Conservation (phyloP, 1,140 invertebrate genomes). For the Zaprionus nigranus region DNA sequence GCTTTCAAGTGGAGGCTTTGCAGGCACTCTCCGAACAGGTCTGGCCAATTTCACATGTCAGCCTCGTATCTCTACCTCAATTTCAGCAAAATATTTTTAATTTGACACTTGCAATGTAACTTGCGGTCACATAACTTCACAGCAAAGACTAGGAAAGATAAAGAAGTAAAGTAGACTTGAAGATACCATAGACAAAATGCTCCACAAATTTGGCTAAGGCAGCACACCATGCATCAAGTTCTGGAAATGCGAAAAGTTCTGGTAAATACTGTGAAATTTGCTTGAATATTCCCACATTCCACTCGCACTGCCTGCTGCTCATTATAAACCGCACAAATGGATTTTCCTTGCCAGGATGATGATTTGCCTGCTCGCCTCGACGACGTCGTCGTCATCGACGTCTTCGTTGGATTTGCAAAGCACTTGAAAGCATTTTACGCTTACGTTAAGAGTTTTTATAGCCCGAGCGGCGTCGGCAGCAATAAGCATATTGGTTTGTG, state of each 20-base stretch:
- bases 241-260: too few relatives aligned
- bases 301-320: slow-evolving; percentile 37
- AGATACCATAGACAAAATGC: not conserved
- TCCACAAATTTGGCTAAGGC: too few relatives aligned
- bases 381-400: not conserved
- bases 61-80: slow-evolving; percentile 18
- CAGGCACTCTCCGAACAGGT: not conserved
- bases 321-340: slow-evolving; percentile 53
- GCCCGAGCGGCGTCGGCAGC: slow-evolving; percentile 53
- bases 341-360: slow-evolving; percentile 29
- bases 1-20: slow-evolving; percentile 9
- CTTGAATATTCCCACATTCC: not conserved
- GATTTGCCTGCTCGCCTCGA: slow-evolving; percentile 32
- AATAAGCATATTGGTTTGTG: slow-evolving; percentile 83
- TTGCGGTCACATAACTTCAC: slow-evolving; percentile 28
- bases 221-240: too few relatives aligned
- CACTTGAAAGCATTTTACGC: slow-evolving; percentile 82
- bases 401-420: slow-evolving; percentile 69
- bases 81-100: slow-evolving; percentile 31
- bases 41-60: slow-evolving; percentile 33
- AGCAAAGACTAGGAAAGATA: not conserved
- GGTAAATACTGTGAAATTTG: not conserved
- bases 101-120: slow-evolving; percentile 29
- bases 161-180: not conserved
- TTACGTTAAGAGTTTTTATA: slow-evolving; percentile 82